Base-by-base conservation (phyloP, 1,140 invertebrate genomes). In the Macrosteles quadrilineatus region DNA sequence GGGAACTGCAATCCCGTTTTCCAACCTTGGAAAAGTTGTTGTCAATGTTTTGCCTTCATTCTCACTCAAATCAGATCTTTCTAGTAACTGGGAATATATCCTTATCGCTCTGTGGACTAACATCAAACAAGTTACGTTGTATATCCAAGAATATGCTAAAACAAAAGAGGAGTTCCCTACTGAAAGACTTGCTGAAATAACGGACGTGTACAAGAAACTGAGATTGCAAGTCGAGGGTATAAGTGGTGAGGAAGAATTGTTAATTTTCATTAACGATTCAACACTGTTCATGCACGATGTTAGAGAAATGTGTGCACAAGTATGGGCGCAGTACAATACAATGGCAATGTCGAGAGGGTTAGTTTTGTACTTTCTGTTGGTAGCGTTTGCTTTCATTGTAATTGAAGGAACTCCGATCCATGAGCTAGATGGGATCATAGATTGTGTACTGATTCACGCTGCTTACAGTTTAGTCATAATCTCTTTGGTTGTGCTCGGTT, bases 1-100 rank as follows among this genome's bases (percentile, higher is more conserved):
- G 1, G 95, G 95, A 1, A 79, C 92, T 9, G 93, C 97, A 0
- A 93, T 98, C 71, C 97, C 97, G 1, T 98, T 93, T 78, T 96
- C 96, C 4, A 98, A 94, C 78, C 83, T 98, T 73, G 97, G 97
- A 0, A 85, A 87, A 17, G 76, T 96, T 1, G 90, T 96, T 72
- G 78, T 90, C 4, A 87, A 92, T 68, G 85, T 91, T 40, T 76
- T 92, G 36, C 90, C 91, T 14, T 80, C 77, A 23, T 19, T 65
- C 17, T 62, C 72, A 9, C 29, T 67, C 6, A 32, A 6, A 40
- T 57, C 67, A n/a, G 55, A 69, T n/a, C 62, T 64, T 14, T 21
- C 57, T 0, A 31, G 27, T 14, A 70, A 83, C 73, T 82, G 81
- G 73, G 76, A 83, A 55, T 80, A 82, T 55, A 82, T 81, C 0